Conservation (phyloP, 2,888 invertebrate species). For the Archaeoteleia sp. region DNA sequence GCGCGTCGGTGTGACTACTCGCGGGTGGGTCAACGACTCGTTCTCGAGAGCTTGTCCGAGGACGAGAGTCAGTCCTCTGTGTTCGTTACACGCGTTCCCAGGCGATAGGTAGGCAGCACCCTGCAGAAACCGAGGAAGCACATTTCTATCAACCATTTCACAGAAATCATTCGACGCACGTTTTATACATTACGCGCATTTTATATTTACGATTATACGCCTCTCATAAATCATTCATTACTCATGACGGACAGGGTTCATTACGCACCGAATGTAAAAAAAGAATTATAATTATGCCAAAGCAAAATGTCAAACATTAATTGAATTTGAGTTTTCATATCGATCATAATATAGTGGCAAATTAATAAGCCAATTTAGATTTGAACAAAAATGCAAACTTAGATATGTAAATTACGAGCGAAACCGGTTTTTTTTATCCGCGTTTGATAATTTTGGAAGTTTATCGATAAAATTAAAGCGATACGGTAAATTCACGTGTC, state of each 20-base stretch:
- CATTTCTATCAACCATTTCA: too few relatives aligned
- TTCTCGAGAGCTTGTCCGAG: slow-evolving; percentile 42
- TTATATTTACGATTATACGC: too few relatives aligned
- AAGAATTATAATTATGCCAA: slow-evolving; percentile 1
- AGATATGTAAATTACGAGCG: slow-evolving; percentile 50
- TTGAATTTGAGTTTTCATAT: slow-evolving; percentile 34
- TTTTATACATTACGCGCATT: too few relatives aligned
- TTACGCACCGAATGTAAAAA: neutral
- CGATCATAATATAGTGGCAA: slow-evolving; percentile 38
- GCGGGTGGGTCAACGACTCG: slow-evolving; percentile 47
- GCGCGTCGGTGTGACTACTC: slow-evolving; percentile 25
- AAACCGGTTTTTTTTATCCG: slow-evolving; percentile 49
- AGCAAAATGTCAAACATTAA: neutral
- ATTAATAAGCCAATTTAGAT: slow-evolving; percentile 49
- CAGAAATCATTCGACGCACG: too few relatives aligned
- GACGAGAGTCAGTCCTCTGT: slow-evolving; percentile 25
- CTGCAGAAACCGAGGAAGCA: too few relatives aligned
- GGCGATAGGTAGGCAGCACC: slow-evolving; percentile 23
- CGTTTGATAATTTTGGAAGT: slow-evolving; percentile 35
- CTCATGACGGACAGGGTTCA: slow-evolving; percentile 8
- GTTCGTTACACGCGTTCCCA: slow-evolving; percentile 36
- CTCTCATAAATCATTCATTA: slow-evolving; percentile 19
- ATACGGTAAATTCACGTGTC: slow-evolving; percentile 45
- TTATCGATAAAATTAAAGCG: slow-evolving; percentile 45
- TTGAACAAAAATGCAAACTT: slow-evolving; percentile 41